These are phyloP conservation scores for human DNA, from an alignment of 2,113 vertebrate genomes.

Conservation along the genomic window GRCh38 chr4:187338001-187338500, in stretches of 20 bases:
- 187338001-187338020: background rate
- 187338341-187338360: background rate
- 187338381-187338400: background rate
- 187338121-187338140: background rate
- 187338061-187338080: background rate
- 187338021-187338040: background rate
- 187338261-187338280: constrained; percentile 5
- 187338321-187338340: background rate
- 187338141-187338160: background rate
- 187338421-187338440: background rate
- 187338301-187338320: background rate
- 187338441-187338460: background rate
- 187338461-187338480: background rate
- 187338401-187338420: background rate
- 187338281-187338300: background rate
- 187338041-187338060: background rate
- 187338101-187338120: background rate
- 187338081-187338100: background rate
- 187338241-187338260: background rate
- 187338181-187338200: background rate
- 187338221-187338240: background rate
- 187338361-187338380: background rate
- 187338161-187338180: background rate
- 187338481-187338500: background rate
- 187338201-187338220: background rate